Evolutionary conservation across 2,888 invertebrate species (phyloP).

Genomic region (Gandaritis pyraliata): DNA sequence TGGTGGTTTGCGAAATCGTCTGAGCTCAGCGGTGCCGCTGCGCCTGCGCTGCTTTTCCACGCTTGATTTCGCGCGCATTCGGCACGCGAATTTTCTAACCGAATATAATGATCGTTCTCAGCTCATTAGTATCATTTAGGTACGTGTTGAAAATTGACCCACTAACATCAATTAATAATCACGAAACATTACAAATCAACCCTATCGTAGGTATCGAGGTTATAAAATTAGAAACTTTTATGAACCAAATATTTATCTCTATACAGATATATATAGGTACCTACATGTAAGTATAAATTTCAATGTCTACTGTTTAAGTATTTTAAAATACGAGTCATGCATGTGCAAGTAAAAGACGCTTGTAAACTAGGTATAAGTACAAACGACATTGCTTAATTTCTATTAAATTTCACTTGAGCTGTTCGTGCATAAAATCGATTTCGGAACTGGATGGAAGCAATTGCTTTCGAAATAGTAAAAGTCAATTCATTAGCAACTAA

Average conservation of each 20-base stretch:
- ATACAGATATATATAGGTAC: too few relatives aligned
- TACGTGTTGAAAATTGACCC: slow-evolving; percentile 34
- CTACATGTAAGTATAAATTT: too few relatives aligned
- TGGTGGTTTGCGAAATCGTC: slow-evolving; percentile 81
- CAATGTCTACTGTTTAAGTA: too few relatives aligned
- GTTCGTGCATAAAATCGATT: slow-evolving; percentile 56
- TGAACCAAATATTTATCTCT: too few relatives aligned
- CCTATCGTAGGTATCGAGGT: too few relatives aligned
- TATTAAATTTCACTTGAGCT: slow-evolving; percentile 54
- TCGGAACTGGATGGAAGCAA: slow-evolving; percentile 50
- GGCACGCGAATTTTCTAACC: slow-evolving; percentile 45
- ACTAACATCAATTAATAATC: slow-evolving; percentile 29
- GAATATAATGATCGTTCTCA: slow-evolving; percentile 31
- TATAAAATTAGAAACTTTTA: too few relatives aligned
- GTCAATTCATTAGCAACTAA: slow-evolving; percentile 43
- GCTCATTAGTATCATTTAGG: slow-evolving; percentile 29
- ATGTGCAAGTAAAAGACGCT: too few relatives aligned
- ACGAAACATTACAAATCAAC: slow-evolving; percentile 17
- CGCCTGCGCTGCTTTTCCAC: slow-evolving; percentile 74
- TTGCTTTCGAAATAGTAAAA: slow-evolving; percentile 56
- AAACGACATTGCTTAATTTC: slow-evolving; percentile 10
- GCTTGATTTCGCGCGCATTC: slow-evolving; percentile 75
- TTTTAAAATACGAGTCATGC: too few relatives aligned
- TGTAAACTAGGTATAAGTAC: too few relatives aligned
- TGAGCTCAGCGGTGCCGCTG: slow-evolving; percentile 67